Evolutionary conservation across 2,113 vertebrate species (phyloP), one percentile per base, ranked within the genome.

Genomic region (Cepphus grylle): DNA sequence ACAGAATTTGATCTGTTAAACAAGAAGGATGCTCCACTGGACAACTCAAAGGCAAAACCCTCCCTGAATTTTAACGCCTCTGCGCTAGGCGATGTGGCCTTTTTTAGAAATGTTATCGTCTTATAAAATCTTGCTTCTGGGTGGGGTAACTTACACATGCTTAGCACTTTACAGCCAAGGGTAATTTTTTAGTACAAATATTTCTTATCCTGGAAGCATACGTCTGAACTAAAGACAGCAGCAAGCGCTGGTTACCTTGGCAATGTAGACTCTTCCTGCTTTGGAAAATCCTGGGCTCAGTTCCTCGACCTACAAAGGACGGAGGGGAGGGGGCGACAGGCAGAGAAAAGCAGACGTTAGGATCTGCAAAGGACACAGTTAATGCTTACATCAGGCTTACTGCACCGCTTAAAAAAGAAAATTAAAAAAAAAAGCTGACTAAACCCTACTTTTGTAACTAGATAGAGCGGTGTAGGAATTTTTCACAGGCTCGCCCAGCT

Each of bases 231-330:
- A 8, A 40, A 79, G 55, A 5, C 53, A 66, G 66, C 12, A 26
- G 20, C 12, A 26, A 59, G 21, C 1, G 49, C 20, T 5, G 17
- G 8, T 97, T 98, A 99, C 98, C 99, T 99, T 99, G 62, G 99
- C 98, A 78, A 99, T 99, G 97, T 99, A 99, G 11, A 99, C 97
- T 62, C 99, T 98, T 76, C 98, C 98, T 6, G 98, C 97, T 98
- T 98, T 99, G 96, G 99, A 99, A 97, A 98, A 99, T 15, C 98
- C 99, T 30, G 99, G 98, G 90, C 97, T 98, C 77, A 99, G 96
- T 52, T 99, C 98, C 95, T 99, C 99, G 5, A 98, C 98, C 98
- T 99, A 40, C 22, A 81, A 70, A 52, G 66, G 40, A 29, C 9
- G 94, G 30, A 71, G 45, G 15, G 45, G 67, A 79, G 38, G 49